Evolutionary conservation across 37 sponge, comb jelly and placozoan species (phyloP).

Genomic region (Axinella damicornis): DNA sequence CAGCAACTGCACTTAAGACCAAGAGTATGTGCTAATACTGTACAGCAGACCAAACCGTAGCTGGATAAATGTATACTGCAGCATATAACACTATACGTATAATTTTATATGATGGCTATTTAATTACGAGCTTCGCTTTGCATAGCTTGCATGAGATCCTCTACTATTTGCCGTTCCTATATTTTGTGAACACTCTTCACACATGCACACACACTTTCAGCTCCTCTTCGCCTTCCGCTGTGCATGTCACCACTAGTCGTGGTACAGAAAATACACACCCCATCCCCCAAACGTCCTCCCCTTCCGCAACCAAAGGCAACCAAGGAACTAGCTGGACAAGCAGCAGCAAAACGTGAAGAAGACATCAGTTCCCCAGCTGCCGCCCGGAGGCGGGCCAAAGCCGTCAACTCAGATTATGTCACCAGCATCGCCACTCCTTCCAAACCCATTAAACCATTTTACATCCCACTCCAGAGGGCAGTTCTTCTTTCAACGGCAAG

Average conservation of each 20-base stretch:
- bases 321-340: not conserved
- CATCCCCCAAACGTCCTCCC: not conserved
- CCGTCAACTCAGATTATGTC: slow-evolving; percentile 4
- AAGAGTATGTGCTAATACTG: slow-evolving; percentile 4
- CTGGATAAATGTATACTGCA: no score
- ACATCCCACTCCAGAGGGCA: slow-evolving; percentile 40
- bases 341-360: not conserved
- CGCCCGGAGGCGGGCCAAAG: not conserved
- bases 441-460: not conserved
- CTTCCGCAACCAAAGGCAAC: not conserved
- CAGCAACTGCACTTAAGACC: slow-evolving; percentile 3
- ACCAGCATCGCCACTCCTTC: slow-evolving; percentile 8
- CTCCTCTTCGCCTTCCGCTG: slow-evolving; percentile 18
- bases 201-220: not conserved
- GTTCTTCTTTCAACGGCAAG: slow-evolving; percentile 33
- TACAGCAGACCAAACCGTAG: no score
- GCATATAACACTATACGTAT: no score
- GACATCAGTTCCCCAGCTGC: slow-evolving; percentile 40
- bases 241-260: slow-evolving; percentile 32
- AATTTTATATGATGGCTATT: not conserved
- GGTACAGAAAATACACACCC: not conserved
- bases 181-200: not conserved
- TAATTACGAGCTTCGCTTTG: no score
- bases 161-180: not conserved
- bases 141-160: no score